Evolutionary conservation across 2,113 vertebrate genomes (phyloP), one percentile per base, ranked within the genome.

Genomic region (Chionodraco myersi): DNA sequence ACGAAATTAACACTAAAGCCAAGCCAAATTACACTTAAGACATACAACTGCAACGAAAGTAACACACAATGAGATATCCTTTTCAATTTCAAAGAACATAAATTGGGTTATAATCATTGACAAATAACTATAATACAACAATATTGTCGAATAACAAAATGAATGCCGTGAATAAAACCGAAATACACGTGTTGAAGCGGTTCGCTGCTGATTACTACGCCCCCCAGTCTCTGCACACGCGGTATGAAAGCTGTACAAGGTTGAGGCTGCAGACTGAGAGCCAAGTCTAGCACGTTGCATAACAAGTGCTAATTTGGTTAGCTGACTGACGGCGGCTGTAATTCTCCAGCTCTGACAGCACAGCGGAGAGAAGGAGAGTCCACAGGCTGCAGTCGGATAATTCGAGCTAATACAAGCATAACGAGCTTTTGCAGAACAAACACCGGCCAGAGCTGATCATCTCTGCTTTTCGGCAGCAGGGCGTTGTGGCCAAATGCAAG

Each of bases 221-320:
- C 2, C 26, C 26, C 26, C 14, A 63, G 53, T 45, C 49, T 16
- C 15, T 72, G 62, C 72, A 60, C 54, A 79, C 30, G 75, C 56
- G 2, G 56, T 48, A 63, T 64, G 74, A 75, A 81, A 72, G 77
- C 71, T 59, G 66, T 75, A 78, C 77, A 53, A 75, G 71, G 71
- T 66, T 68, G 59, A 74, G 71, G 78, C 77, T 26, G 34, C 60
- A 61, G 85, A 80, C 70, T 45, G 48, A 44, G 71, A 89, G 90
- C 86, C 85, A 83, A 89, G 85, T 86, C 77, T 61, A 82, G 82
- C 87, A 82, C 81, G 86, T 93, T 93, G 89, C 90, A 83, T 92
- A 93, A 93, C 92, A 80, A 86, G 85, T 79, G 85, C 92, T 93
- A 93, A 93, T 91, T 93, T 90, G 85, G 92, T 93, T 93, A 90